Evolutionary conservation across 2,113 vertebrate genomes (phyloP).

Genomic region (Podarcis cretensis): DNA sequence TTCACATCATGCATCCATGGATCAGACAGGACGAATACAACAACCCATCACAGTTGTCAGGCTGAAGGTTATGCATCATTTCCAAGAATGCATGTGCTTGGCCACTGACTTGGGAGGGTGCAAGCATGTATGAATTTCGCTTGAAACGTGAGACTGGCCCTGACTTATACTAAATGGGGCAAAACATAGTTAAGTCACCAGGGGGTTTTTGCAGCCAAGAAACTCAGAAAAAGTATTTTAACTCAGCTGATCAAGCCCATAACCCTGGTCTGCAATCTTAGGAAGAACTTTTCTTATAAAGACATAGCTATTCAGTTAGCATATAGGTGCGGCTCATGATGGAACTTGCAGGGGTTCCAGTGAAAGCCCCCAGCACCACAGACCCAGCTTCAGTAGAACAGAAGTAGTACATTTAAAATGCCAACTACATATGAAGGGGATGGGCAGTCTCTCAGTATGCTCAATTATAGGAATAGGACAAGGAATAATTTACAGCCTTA

Average conservation of each 20-base stretch:
- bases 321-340: not conserved
- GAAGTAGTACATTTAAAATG: not conserved
- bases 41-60: slow-evolving; percentile 44
- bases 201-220: not conserved
- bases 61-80: slow-evolving; percentile 30
- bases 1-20: slow-evolving; percentile 8
- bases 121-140: not conserved
- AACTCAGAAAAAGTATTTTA: not conserved
- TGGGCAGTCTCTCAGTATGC: not conserved
- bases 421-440: not conserved
- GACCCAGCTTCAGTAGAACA: not conserved
- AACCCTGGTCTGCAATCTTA: not conserved
- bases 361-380: not conserved
- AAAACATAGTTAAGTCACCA: not conserved
- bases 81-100: not conserved
- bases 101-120: not conserved
- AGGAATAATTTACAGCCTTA: not conserved
- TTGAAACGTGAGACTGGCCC: not conserved
- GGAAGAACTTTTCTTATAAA: not conserved
- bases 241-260: not conserved
- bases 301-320: not conserved
- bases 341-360: not conserved
- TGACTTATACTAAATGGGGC: not conserved
- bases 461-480: not conserved
- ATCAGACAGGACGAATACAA: slow-evolving; percentile 74